Percentiles rank a stretch among this genome's conserved stretches.
Conservation (phyloP, 2,113 vertebrate genomes). For the Ranitomeya variabilis region DNA sequence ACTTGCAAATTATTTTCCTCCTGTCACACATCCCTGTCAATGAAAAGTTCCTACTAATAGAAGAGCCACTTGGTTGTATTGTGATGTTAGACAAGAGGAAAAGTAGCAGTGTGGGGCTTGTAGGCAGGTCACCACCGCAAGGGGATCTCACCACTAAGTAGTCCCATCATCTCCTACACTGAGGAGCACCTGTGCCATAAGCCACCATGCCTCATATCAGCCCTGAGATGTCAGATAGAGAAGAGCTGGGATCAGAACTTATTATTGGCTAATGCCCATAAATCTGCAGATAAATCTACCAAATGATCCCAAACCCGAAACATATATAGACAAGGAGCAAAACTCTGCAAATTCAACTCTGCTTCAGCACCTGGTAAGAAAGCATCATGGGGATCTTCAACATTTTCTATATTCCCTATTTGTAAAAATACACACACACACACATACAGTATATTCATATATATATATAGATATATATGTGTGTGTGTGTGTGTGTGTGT, state of each 20-base stretch:
- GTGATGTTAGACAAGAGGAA: constrained; percentile 37
- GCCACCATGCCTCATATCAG: background rate
- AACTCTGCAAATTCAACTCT: background rate
- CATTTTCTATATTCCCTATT: background rate
- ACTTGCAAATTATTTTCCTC: constrained; percentile 55
- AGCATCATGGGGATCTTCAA: background rate
- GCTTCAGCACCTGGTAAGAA: background rate
- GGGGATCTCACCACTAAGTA: background rate
- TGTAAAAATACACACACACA: no score
- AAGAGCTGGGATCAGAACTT: background rate
- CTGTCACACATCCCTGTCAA: constrained; percentile 52
- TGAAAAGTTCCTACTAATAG: constrained; percentile 36
- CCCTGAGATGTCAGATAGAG: background rate
- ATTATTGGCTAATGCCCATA: background rate
- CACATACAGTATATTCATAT: no score
- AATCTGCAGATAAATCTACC: background rate
- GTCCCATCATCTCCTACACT: background rate
- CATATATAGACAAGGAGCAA: background rate
- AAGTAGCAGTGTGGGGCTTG: constrained; percentile 1
- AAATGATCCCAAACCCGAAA: background rate
- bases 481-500: no score
- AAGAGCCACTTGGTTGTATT: constrained; percentile 12
- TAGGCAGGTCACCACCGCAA: constrained; percentile 20
- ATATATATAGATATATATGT: no score
- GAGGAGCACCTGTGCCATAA: background rate